Evolutionary conservation across 23 tunicate species (phyloP).

Genomic region (Styela clava): DNA sequence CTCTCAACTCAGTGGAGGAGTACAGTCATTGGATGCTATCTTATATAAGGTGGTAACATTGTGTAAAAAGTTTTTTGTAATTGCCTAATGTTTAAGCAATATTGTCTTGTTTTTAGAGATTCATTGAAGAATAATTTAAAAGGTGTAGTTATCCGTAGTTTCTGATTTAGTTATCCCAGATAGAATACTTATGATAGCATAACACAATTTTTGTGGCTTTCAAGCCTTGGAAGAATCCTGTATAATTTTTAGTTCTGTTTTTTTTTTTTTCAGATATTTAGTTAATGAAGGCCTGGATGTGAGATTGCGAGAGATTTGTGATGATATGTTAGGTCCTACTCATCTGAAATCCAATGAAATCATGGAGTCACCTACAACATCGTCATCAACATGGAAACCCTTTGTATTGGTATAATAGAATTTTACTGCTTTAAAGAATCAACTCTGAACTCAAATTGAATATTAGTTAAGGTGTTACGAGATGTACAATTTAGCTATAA

Average conservation of each 20-base stretch:
- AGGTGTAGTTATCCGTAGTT: no score
- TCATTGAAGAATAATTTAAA: no score
- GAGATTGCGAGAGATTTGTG: conserved; percentile 82
- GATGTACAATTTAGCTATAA: no score
- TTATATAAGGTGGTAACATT: conserved; percentile 86
- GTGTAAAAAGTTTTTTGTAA: neutral
- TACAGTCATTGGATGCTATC: conserved; percentile 77
- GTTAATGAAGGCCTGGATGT: conserved; percentile 73
- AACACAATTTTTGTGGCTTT: no score
- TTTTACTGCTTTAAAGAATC: no score
- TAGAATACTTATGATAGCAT: no score
- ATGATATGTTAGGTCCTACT: conserved; percentile 90
- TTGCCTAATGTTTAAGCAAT: no score
- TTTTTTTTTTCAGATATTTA: conserved; percentile 79
- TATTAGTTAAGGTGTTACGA: no score
- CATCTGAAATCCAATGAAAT: conserved; percentile 27
- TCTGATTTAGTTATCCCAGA: no score
- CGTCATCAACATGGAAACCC: conserved; percentile 55
- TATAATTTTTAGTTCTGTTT: no score
- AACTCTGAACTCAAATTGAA: conserved; percentile 2
- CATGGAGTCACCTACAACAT: neutral
- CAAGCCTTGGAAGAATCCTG: no score
- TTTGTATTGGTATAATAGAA: conserved; percentile 52
- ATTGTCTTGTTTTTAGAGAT: no score
- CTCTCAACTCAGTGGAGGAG: conserved; percentile 46